Base-by-base conservation (phyloP, 2,888 invertebrate genomes). In the Stegana nigrithorax region DNA sequence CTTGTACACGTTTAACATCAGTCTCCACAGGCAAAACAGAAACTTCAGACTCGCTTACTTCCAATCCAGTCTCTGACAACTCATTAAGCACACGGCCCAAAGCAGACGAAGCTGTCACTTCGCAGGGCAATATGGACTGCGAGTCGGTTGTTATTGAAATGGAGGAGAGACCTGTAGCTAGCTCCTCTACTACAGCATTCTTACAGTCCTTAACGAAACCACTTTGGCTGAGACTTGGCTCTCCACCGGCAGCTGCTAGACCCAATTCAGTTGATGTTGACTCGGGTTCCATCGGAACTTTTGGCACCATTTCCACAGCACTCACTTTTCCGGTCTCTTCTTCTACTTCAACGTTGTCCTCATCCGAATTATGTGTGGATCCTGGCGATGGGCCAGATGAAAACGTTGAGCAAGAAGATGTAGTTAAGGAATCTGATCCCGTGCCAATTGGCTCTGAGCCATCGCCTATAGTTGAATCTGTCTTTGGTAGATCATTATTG, bases 361-460 rank as follows among this genome's bases (percentile, higher is more conserved):
- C 82, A 45, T 84, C 83, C 0, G 80, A 76, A 8, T 73, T 75
- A 56, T 71, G 78, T 4, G 67, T 67, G 23, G 78, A 71, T 47
- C 82, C 81, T 0, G 83, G 83, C n/a, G 84, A 84, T 0, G 84
- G 85, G 0, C 84, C 85, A 19, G 86, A 84, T 0, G 85, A 84
- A 67, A 86, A 85, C 1, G 85, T 84, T 6, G 86, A 86, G 7
- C 84, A 84, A n/a, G 85, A 84, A 1, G 85, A 85, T 12, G 84
- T 84, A 0, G 86, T 85, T 50, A 85, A 71, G 0, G 86, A 85
- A 63, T 84, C 84, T 0, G 81, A 75, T 5, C 80, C 74, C 6
- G 77, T 73, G 4, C 75, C 75, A n/a, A 69, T 71, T 0, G 66
- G 59, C 1, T 72, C 76, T 39, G 73, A 68, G 1, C 51, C 65